Conservation (phyloP, 2,888 invertebrate species). For the Philereme vetulata region DNA sequence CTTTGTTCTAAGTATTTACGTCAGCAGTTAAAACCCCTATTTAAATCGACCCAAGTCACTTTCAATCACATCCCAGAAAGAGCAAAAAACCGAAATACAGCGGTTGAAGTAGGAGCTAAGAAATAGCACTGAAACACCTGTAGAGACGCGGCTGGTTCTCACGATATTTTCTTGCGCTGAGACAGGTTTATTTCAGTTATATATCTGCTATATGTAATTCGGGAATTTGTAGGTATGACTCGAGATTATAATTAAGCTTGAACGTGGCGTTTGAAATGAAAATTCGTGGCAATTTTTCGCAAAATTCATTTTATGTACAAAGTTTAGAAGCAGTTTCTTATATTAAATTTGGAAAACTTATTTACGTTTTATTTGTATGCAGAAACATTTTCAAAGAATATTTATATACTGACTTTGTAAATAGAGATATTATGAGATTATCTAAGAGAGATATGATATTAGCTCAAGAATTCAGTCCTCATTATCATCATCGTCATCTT, state of each 20-base stretch:
- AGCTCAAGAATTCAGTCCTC: too few species aligned
- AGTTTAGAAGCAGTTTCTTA: too few species aligned
- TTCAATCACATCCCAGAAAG: conserved; percentile 36
- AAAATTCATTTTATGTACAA: too few species aligned
- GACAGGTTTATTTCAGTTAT: conserved; percentile 48
- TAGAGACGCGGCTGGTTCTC: conserved; percentile 41
- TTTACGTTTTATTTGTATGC: too few species aligned
- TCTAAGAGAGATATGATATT: too few species aligned
- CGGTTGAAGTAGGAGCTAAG: conserved; percentile 25
- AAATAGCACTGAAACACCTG: conserved; percentile 46
- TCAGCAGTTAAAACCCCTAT: conserved; percentile 15
- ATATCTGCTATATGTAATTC: conserved; percentile 42
- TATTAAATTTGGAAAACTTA: too few species aligned
- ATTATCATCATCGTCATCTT: too few species aligned
- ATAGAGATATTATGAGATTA: too few species aligned
- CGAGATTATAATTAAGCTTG: conserved; percentile 37
- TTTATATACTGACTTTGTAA: too few species aligned
- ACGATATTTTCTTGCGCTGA: conserved; percentile 56
- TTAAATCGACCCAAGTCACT: conserved; percentile 28
- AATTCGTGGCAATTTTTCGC: conserved; percentile 18
- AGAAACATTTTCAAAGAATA: too few species aligned
- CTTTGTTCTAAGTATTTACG: conserved; percentile 11
- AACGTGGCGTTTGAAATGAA: conserved; percentile 29
- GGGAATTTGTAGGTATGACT: conserved; percentile 36
- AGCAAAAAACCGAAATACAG: conserved; percentile 36